Percentiles rank a stretch among this genome's conserved stretches.
phyloP scores from a whole-genome alignment of 2,113 vertebrate genomes.

The Gallinago paraguaiae region DNA sequence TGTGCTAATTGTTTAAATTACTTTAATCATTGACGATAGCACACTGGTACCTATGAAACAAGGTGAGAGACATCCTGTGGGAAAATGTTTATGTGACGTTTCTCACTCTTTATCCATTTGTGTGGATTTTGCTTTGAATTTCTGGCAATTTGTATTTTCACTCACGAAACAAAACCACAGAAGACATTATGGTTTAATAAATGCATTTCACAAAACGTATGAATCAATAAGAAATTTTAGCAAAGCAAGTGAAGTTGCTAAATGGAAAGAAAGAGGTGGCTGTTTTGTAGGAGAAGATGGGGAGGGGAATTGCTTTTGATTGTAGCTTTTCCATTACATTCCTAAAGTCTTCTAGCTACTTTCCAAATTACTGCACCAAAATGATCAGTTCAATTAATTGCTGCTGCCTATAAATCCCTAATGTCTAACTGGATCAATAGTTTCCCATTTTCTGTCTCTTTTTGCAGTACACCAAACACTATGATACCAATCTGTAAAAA shows the following conservation, averaged over 20 bases:
- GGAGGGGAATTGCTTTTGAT: not conserved
- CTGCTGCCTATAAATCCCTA: not conserved
- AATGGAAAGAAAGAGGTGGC: not conserved
- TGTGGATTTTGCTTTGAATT: not conserved
- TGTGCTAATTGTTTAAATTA: not conserved
- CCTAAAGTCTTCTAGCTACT: not conserved
- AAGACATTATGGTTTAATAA: not conserved
- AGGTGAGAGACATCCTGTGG: not conserved
- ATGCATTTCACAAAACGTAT: not conserved
- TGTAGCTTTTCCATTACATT: not conserved
- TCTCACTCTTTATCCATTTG: not conserved
- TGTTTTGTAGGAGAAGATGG: not conserved
- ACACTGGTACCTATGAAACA: not conserved
- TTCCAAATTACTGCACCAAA: not conserved
- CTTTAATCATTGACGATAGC: not conserved
- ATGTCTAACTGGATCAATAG: not conserved
- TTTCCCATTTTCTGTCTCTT: not conserved
- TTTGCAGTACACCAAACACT: not conserved
- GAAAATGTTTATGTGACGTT: not conserved
- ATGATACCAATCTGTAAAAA: not conserved
- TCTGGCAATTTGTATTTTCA: not conserved
- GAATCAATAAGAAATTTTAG: not conserved
- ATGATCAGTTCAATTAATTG: not conserved
- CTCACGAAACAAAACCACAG: not conserved
- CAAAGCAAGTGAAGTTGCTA: not conserved